A percentile compares a stretch with the other conserved stretches of the same genome.
phyloP scores from a whole-genome alignment of 37 sponge, comb jelly and placozoan genomes.

The Petrosia ficiformis region DNA sequence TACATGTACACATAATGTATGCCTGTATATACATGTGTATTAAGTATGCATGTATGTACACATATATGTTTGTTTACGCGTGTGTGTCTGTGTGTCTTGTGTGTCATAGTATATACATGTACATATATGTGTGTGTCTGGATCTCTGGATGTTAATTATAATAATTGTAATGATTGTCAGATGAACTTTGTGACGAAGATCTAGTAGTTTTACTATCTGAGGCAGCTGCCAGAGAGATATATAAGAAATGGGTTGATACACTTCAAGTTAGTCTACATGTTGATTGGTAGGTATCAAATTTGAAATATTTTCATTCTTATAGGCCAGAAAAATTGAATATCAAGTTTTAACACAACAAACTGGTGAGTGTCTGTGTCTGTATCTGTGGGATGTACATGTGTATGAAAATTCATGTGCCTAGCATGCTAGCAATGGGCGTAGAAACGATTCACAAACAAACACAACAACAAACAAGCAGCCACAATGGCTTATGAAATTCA shows the following conservation, averaged over 20 bases:
- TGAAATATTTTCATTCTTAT: neutral
- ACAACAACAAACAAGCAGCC: too few relatives aligned
- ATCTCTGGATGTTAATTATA: neutral
- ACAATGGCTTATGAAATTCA: too few relatives aligned
- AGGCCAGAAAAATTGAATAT: slow-evolving; percentile 47
- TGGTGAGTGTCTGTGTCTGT: neutral
- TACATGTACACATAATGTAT: too few relatives aligned
- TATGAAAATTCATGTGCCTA: too few relatives aligned
- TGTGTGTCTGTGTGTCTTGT: neutral
- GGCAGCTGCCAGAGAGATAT: slow-evolving; percentile 37
- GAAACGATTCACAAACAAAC: too few relatives aligned
- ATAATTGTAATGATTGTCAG: slow-evolving; percentile 14
- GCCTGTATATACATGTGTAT: too few relatives aligned
- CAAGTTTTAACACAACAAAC: neutral
- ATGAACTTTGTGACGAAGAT: slow-evolving; percentile 48
- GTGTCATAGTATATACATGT: neutral
- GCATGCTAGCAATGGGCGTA: too few relatives aligned
- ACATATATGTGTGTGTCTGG: neutral
- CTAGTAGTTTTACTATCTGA: slow-evolving; percentile 63
- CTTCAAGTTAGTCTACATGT: slow-evolving; percentile 7
- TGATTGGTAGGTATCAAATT: neutral
- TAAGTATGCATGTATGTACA: too few relatives aligned
- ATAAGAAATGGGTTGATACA: slow-evolving; percentile 63
- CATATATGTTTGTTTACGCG: too few relatives aligned
- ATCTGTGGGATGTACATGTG: neutral